These are phyloP conservation scores for Podarcis lilfordi DNA, from an alignment of 2,797 vertebrate species.

Conservation along the genomic window DNA sequence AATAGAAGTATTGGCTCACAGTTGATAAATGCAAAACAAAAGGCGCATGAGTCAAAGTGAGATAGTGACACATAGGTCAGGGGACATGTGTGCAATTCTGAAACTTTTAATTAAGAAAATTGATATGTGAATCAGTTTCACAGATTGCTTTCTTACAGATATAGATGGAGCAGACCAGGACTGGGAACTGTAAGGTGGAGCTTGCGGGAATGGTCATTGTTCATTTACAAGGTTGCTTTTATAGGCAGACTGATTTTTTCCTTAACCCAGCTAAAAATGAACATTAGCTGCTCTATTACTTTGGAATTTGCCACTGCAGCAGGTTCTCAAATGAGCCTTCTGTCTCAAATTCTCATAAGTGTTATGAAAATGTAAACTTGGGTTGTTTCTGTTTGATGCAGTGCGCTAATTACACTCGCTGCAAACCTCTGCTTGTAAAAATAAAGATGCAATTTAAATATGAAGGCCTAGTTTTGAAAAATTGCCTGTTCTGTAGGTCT, in stretches of 20 bases:
- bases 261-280: neutral
- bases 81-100: neutral
- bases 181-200: neutral
- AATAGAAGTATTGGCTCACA: neutral
- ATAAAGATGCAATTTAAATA: conserved; percentile 19
- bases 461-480: neutral
- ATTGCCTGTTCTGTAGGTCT: neutral
- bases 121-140: neutral
- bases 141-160: neutral
- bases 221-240: neutral
- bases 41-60: neutral
- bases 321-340: neutral
- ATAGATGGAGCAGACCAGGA: too few relatives aligned
- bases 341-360: neutral
- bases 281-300: neutral
- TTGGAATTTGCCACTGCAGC: neutral
- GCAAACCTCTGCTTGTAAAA: neutral
- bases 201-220: neutral
- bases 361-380: neutral
- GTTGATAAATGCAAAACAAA: neutral
- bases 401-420: neutral
- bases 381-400: neutral
- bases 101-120: neutral
- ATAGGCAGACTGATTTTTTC: neutral
- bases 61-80: neutral